Percentiles rank a stretch among this genome's conserved stretches.
phyloP scores from a whole-genome alignment of 2,888 invertebrate species.

The Eutolmus rufibarbis region DNA sequence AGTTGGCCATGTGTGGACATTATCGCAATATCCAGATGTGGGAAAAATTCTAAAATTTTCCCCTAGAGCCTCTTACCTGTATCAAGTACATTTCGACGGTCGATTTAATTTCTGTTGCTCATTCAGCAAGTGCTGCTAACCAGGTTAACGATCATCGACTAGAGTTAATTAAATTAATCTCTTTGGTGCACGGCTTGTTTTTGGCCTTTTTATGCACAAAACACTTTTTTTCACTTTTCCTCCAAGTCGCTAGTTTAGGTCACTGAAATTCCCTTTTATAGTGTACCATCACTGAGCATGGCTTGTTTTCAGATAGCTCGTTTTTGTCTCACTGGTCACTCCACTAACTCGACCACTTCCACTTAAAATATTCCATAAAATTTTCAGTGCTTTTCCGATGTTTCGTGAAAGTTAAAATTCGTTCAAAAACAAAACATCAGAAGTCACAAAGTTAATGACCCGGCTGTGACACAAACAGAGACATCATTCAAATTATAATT shows the following conservation, averaged over 20 bases:
- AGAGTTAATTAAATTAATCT: slow-evolving; percentile 12
- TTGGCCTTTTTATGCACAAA: not conserved
- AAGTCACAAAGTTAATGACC: not conserved
- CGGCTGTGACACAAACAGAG: not conserved
- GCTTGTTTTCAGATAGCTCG: not conserved
- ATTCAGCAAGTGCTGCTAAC: not conserved
- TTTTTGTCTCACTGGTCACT: not conserved
- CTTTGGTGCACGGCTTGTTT: not conserved
- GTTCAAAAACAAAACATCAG: not conserved
- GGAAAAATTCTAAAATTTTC: not conserved
- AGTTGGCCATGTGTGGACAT: not conserved
- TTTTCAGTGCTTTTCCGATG: not conserved
- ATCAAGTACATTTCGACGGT: slow-evolving; percentile 31
- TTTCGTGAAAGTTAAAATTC: not conserved
- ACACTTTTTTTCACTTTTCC: slow-evolving; percentile 12
- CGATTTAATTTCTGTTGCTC: slow-evolving; percentile 18
- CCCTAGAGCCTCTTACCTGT: slow-evolving; percentile 15
- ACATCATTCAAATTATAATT: slow-evolving; percentile 41
- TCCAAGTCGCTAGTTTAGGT: not conserved
- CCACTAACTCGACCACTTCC: not conserved
- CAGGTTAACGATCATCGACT: slow-evolving; percentile 10
- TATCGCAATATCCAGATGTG: not conserved
- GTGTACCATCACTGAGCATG: not conserved
- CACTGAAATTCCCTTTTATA: not conserved
- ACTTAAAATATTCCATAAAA: not conserved